Base-by-base conservation (phyloP, 2,113 vertebrate genomes). In the Coptodon bakossiorum region DNA sequence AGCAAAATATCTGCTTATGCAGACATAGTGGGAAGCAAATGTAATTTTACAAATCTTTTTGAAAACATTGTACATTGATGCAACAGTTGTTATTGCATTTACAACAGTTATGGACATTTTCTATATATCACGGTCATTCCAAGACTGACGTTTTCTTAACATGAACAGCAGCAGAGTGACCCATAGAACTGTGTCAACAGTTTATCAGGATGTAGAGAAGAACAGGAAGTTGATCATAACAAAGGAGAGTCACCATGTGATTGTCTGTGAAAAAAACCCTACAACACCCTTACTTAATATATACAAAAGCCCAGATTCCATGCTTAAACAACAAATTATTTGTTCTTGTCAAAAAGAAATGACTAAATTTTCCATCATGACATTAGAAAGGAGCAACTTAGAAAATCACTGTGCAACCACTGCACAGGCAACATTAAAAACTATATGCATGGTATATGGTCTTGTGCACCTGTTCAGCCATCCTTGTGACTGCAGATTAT, bases 401-500 rank as follows among this genome's bases (percentile, higher is more conserved):
- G 34, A 7, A 7, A 34, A 8, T 3, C 22, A 22, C 22, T 22
- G 22, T 22, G 22, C 22, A 34, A 7, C 7, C 34, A 34, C 34
- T 56, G 54, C 12, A 27, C 54, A 56, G 12, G 54, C 54, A 56
- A 56, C 22, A 13, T 27, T 56, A 27, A 0, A 56, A 56, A 14
- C 54, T 14, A 56, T 27, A 14, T 56, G 22, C 0, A 13, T 14
- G 54, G 2, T 56, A 27, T 1, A 56, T 1, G 0, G 54, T 56
- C 12, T 56, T 27, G 1, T 56, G 22, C 54, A 27, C 22, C 54
- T 56, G 4, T 56, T 56, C 54, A 56, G 1, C 53, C 22, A 56
- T 56, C 22, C 53, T 56, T 56, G 1, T 56, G 53, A 0, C 6
- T 24, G 6, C 53, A 56, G 22, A 24, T 56, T 7, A 56, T 56